These are phyloP conservation scores for Eonycteris spelaea DNA, from an alignment of 2,113 vertebrate genomes.

Conservation along the genomic window DNA sequence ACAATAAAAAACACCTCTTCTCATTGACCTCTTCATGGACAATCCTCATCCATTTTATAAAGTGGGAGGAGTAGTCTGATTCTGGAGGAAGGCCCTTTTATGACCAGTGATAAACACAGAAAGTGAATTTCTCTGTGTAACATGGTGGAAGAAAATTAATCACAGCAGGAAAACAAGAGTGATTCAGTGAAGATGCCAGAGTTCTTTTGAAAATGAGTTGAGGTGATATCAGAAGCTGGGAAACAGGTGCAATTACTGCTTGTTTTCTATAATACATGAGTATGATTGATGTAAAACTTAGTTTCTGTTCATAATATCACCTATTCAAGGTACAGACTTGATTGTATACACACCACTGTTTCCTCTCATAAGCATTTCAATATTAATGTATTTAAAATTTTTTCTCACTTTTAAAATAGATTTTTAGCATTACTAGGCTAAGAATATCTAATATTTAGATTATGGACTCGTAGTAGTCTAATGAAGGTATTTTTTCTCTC, in stretches of 20 bases:
- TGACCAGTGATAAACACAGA: not conserved
- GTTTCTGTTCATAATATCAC: not conserved
- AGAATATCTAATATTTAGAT: not conserved
- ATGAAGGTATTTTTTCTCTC: not conserved
- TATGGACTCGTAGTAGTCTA: not conserved
- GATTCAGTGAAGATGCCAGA: not conserved
- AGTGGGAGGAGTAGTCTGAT: not conserved
- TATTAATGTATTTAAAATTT: not conserved
- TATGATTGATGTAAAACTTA: not conserved
- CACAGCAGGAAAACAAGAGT: not conserved
- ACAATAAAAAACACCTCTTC: not conserved
- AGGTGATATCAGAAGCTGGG: not conserved
- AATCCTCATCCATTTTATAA: not conserved
- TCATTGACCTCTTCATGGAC: not conserved
- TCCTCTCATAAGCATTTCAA: not conserved
- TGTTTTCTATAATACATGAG: not conserved
- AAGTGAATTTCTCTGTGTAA: not conserved
- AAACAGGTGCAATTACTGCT: not conserved
- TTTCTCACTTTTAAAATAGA: not conserved
- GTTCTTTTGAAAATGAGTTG: not conserved
- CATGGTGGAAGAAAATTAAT: not conserved
- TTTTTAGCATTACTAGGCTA: not conserved
- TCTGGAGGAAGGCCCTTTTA: not conserved
- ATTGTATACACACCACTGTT: not conserved
- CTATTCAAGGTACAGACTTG: not conserved